Conservation (phyloP, 2,888 invertebrate genomes). For the Ennomos quercinarius region DNA sequence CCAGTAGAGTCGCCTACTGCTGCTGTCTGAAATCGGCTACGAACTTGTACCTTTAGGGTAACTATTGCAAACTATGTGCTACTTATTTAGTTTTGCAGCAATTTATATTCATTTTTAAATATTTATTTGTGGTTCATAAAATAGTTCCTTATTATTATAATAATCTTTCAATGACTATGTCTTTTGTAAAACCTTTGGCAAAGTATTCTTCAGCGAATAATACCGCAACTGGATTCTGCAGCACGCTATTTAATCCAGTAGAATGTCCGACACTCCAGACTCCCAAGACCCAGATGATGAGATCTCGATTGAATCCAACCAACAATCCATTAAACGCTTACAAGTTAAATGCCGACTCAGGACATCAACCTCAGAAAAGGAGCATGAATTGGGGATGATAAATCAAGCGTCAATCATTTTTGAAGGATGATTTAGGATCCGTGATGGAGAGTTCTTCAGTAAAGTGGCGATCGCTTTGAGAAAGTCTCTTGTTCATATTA, state of each 20-base stretch:
- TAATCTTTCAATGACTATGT: no score
- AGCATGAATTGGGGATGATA: not conserved
- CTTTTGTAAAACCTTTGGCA: not conserved
- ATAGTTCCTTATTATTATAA: no score
- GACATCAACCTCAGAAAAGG: not conserved
- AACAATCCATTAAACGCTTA: constrained; percentile 1
- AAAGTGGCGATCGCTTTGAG: not conserved
- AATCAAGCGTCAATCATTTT: not conserved
- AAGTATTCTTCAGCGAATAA: constrained; percentile 1
- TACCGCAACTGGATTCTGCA: constrained; percentile 2
- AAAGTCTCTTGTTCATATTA: not conserved
- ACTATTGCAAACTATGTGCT: no score
- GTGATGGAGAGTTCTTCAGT: no score
- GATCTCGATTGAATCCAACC: constrained; percentile 3
- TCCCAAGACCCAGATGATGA: not conserved
- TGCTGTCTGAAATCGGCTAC: no score
- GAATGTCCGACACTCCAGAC: not conserved
- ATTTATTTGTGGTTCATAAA: no score
- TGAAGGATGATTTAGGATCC: no score
- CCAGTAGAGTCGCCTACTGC: no score
- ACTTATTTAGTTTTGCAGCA: no score
- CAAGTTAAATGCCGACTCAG: not conserved
- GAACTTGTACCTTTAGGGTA: no score
- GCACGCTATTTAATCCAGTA: not conserved
- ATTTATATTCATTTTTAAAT: no score